Evolutionary conservation across 1,140 invertebrate genomes (phyloP).

Genomic region (Nebria ingens): DNA sequence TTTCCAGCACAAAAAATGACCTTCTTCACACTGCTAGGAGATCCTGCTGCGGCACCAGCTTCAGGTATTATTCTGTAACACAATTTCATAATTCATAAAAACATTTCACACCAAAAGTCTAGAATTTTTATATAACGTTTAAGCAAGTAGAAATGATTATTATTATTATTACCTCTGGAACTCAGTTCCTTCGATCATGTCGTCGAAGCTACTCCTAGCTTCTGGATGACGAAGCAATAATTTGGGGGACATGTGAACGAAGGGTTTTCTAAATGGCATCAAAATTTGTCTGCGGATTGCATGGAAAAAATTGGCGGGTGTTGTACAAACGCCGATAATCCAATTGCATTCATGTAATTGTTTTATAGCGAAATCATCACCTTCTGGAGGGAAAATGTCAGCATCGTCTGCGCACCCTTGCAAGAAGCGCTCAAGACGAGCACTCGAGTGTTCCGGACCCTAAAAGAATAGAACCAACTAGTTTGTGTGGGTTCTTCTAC

Average conservation of each 20-base stretch:
- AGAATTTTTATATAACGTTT: no score
- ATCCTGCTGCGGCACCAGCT: constrained; percentile 54
- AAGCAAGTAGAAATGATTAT: no score
- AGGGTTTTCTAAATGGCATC: constrained; percentile 91
- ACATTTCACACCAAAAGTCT: no score
- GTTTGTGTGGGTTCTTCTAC: no score
- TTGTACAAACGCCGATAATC: constrained; percentile 93
- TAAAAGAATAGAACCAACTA: no score
- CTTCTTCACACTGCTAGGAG: constrained; percentile 67
- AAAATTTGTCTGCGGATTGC: constrained; percentile 90
- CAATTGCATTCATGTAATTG: constrained; percentile 98
- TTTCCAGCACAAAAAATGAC: constrained; percentile 91
- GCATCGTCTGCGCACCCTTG: constrained; percentile 96
- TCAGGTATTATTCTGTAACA: constrained; percentile 68
- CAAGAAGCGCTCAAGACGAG: constrained; percentile 89
- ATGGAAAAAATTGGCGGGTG: constrained; percentile 96
- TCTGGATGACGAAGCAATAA: constrained; percentile 91
- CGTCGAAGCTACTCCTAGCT: constrained; percentile 87
- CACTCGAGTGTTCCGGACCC: constrained; percentile 97
- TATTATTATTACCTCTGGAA: constrained; percentile 47
- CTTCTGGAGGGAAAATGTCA: constrained; percentile 86
- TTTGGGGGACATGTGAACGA: constrained; percentile 97
- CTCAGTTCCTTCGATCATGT: constrained; percentile 75
- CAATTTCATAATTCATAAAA: constrained; percentile 11
- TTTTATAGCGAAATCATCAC: constrained; percentile 84